Base-by-base conservation (phyloP, 2,888 invertebrate genomes). In the Brenthis daphne region DNA sequence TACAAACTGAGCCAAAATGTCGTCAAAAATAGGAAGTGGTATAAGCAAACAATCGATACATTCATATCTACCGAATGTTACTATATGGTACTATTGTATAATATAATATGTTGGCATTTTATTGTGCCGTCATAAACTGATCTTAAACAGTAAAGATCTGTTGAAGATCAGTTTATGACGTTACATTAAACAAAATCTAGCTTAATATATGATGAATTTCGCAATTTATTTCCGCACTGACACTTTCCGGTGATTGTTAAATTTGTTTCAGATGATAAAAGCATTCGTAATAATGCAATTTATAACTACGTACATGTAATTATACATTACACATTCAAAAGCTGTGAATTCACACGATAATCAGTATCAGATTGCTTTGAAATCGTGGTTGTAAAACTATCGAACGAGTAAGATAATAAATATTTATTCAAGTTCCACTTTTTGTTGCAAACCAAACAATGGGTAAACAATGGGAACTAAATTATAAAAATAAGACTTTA, bases 181-280 rank as follows among this genome's bases (percentile, higher is more conserved):
- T 43, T 11, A 37, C 37, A 37, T 6, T 2, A 11, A 3, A 43
- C 8, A 29, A 0, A 29, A 29, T 29, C 0, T 29, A 43, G 37
- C 37, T 37, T 37, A 37, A 11, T 43, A 43, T 43, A 43, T 51
- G n/a, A 51, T 43, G 12, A 58, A 5, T 47, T 47, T 33, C 33
- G 48, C 8, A 33, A 56, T 60, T 53, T 66, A 33, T 54, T 60
- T 66, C 60, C 66, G 43, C 5, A 0, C 13, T 13, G 43, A 13
- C 2, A 48, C 47, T 37, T 66, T 53, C 66, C 58, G 48, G 48
- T 24, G 54, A 66, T 66, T 60, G 66, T 66, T 60, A 20, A 60
- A 66, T 65, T 48, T 54, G 43, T 48, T 60, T 66, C 29, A 48
- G 20, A 33, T 29, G 53, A 54, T 58, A 58, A 58, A 47, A 24